These are phyloP conservation scores for Paramisgurnus dabryanus DNA, from an alignment of 2,113 vertebrate species.

Conservation along the genomic window DNA sequence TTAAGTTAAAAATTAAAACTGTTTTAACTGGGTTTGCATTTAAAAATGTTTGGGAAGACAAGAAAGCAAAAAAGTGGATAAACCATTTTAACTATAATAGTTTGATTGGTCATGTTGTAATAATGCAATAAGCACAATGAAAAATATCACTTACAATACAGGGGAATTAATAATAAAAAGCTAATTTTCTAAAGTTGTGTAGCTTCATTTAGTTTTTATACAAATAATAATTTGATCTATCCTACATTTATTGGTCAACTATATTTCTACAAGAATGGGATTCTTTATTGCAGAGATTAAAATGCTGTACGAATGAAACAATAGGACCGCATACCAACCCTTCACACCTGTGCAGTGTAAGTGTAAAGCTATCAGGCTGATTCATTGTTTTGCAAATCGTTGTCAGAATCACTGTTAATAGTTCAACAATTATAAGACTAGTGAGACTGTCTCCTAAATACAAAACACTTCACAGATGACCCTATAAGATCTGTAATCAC, in stretches of 20 bases:
- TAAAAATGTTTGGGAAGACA: no score
- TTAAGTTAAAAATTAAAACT: no score
- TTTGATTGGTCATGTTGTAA: no score
- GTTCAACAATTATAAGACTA: conserved; percentile 1
- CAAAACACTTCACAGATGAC: neutral
- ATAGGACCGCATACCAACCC: conserved; percentile 17
- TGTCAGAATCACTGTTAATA: conserved; percentile 26
- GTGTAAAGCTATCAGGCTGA: neutral
- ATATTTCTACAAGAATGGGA: neutral
- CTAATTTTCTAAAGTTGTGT: no score
- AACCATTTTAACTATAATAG: no score
- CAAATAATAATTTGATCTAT: no score
- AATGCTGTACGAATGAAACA: conserved; percentile 7
- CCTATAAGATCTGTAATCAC: neutral
- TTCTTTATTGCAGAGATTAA: neutral
- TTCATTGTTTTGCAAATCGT: conserved; percentile 12
- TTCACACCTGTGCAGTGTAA: conserved; percentile 25
- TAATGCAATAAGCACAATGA: no score
- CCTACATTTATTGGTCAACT: neutral
- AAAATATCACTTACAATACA: no score
- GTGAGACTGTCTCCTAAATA: neutral
- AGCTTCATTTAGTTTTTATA: neutral
- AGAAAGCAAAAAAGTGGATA: no score
- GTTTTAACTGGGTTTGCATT: no score
- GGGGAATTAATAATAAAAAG: no score